Conservation (phyloP, 2,888 invertebrate genomes). For the Sycophila texana region DNA sequence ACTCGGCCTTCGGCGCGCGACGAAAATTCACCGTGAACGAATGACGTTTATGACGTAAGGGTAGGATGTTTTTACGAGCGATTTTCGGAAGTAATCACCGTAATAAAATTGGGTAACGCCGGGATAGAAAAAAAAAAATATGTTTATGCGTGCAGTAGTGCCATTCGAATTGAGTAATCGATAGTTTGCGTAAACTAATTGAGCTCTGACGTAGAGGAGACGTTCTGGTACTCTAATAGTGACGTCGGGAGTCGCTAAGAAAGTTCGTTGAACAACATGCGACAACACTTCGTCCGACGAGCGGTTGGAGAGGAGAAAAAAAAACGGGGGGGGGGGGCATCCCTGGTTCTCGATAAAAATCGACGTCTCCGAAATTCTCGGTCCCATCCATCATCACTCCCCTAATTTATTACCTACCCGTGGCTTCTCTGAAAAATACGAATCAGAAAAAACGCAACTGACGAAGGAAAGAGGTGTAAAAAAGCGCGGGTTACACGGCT, state of each 20-base stretch:
- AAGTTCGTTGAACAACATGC: slow-evolving; percentile 5
- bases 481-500: not conserved
- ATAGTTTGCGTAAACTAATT: too few species aligned
- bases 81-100: not conserved
- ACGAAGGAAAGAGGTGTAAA: slow-evolving; percentile 6
- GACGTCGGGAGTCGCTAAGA: not conserved
- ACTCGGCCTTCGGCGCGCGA: not conserved
- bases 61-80: not conserved
- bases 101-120: too few species aligned
- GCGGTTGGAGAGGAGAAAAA: not conserved
- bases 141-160: too few species aligned
- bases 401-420: slow-evolving; percentile 15
- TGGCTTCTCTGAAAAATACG: slow-evolving; percentile 14
- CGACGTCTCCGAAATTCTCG: slow-evolving; percentile 16
- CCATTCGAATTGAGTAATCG: not conserved
- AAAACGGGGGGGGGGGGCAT: not conserved
- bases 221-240: not conserved
- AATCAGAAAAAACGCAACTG: slow-evolving; percentile 21
- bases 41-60: not conserved
- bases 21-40: not conserved
- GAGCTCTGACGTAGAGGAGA: not conserved
- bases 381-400: slow-evolving; percentile 36
- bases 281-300: slow-evolving; percentile 8
- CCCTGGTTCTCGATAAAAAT: slow-evolving; percentile 34
- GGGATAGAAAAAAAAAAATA: too few species aligned